These are phyloP conservation scores for Passerculus sandwichensis DNA, from an alignment of 2,797 vertebrate genomes.

Conservation along the genomic window DNA sequence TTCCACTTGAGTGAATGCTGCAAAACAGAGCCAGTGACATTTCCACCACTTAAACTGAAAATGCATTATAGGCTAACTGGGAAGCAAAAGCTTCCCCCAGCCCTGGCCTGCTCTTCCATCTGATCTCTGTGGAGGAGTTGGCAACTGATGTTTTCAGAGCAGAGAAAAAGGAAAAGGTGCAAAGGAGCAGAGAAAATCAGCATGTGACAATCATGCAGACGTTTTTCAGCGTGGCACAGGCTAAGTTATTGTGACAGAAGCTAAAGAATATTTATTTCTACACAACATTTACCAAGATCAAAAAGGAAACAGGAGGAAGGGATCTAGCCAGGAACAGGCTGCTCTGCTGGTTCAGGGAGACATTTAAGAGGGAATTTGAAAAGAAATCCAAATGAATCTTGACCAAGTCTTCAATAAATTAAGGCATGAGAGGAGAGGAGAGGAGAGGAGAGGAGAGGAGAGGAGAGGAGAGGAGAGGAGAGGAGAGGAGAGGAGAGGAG, in stretches of 20 bases:
- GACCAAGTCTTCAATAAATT: neutral
- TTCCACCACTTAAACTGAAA: conserved; percentile 55
- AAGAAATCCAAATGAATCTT: neutral
- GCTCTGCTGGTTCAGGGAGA: neutral
- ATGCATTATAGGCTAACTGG: conserved; percentile 5
- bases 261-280: conserved; percentile 12
- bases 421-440: no score
- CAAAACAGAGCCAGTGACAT: conserved; percentile 59
- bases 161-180: neutral
- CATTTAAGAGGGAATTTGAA: neutral
- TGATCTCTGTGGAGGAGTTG: conserved; percentile 21
- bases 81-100: conserved; percentile 30
- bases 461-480: no score
- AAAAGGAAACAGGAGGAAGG: neutral
- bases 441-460: no score
- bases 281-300: neutral
- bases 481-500: no score
- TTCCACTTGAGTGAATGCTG: conserved; percentile 44
- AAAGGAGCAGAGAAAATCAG: conserved; percentile 14
- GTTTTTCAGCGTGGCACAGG: neutral
- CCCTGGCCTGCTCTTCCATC: neutral
- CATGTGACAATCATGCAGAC: neutral
- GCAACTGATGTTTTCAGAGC: conserved; percentile 29
- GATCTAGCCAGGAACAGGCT: neutral
- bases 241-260: neutral